These are phyloP conservation scores for Perca fluviatilis DNA, from an alignment of 2,113 vertebrate species.

Conservation along the genomic window DNA sequence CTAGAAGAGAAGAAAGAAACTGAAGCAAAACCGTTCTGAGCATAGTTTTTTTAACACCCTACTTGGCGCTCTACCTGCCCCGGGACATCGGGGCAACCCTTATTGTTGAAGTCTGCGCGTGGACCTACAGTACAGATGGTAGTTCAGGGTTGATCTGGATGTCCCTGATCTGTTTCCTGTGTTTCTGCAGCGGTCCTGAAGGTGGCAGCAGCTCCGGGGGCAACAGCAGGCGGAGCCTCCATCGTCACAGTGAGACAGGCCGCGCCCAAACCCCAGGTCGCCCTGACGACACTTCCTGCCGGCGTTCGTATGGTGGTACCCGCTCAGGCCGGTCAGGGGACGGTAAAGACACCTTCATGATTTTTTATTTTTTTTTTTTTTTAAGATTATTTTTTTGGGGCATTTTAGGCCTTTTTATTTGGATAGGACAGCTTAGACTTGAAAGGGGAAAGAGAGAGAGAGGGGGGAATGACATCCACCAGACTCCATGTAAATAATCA, in stretches of 20 bases:
- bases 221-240: constrained; percentile 78
- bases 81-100: no score
- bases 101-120: background rate
- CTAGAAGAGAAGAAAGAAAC: no score
- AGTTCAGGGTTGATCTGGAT: background rate
- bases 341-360: constrained; percentile 54
- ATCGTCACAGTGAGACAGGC: constrained; percentile 88
- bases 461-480: no score
- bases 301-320: constrained; percentile 90
- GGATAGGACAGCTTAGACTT: no score
- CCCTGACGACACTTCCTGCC: constrained; percentile 86
- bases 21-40: no score
- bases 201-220: constrained; percentile 84
- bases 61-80: no score
- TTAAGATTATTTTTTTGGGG: no score
- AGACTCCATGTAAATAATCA: no score
- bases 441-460: no score
- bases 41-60: no score
- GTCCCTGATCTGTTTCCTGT: constrained; percentile 10
- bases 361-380: no score
- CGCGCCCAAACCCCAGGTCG: constrained; percentile 81
- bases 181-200: constrained; percentile 84
- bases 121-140: background rate
- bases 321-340: constrained; percentile 83
- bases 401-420: no score